Percentiles rank a stretch among this genome's conserved stretches.
Evolutionary conservation across 2,113 vertebrate genomes (phyloP).

Genomic region (Tinamus guttatus): DNA sequence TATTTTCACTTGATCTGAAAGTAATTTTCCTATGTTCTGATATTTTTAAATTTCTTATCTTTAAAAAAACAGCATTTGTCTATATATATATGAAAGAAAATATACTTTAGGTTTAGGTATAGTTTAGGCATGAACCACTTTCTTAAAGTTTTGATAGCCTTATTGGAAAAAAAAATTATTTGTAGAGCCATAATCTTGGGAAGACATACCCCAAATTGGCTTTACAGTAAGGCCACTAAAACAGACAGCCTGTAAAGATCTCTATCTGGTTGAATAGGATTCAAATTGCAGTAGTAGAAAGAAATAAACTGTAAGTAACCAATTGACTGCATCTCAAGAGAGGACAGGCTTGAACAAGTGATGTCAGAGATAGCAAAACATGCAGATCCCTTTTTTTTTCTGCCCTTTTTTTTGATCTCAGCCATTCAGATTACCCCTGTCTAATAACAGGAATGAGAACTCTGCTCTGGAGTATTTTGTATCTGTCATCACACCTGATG

Average conservation of each 20-base stretch:
- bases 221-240: background rate
- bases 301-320: background rate
- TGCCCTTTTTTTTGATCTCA: background rate
- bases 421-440: conserved; percentile 37
- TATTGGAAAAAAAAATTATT: background rate
- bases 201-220: background rate
- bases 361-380: background rate
- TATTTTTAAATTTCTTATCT: background rate
- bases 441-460: conserved; percentile 35
- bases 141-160: background rate
- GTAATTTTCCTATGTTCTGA: background rate
- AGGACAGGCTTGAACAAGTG: background rate
- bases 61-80: background rate
- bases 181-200: background rate
- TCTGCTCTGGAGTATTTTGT: conserved; percentile 42
- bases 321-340: background rate
- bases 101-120: background rate
- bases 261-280: background rate
- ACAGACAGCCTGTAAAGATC: background rate
- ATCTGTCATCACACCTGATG: conserved; percentile 60
- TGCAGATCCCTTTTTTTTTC: background rate
- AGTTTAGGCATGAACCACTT: background rate
- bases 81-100: background rate
- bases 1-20: background rate
- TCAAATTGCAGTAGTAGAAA: background rate